Conservation (phyloP, 2,113 vertebrate species). For the Ictalurus furcatus region DNA sequence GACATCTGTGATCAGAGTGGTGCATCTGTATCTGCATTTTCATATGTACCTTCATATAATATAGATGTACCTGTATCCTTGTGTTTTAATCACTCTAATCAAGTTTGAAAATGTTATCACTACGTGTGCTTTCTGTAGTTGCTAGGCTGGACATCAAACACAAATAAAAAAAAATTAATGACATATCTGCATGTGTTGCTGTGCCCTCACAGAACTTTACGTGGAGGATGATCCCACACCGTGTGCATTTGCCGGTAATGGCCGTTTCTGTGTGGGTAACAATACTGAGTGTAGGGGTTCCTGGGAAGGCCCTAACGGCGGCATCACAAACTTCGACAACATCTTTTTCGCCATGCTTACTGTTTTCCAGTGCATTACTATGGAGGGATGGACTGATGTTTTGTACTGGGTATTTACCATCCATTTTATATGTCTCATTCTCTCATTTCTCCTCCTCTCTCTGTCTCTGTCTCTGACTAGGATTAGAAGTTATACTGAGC, state of each 20-base stretch:
- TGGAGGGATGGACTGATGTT: slow-evolving; percentile 92
- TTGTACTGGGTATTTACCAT: slow-evolving; percentile 82
- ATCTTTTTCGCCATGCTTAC: slow-evolving; percentile 94
- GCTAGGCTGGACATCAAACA: background rate
- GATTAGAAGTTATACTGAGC: background rate
- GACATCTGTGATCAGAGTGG: background rate
- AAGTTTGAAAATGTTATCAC: background rate
- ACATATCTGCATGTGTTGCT: background rate
- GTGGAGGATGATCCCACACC: slow-evolving; percentile 87
- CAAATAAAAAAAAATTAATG: background rate
- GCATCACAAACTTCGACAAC: slow-evolving; percentile 94
- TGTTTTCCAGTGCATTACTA: slow-evolving; percentile 90
- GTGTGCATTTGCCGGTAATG: slow-evolving; percentile 82
- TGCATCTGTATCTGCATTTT: background rate
- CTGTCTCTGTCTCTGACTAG: background rate
- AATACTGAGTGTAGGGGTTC: slow-evolving; percentile 80
- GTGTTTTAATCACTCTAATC: background rate
- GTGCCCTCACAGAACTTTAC: slow-evolving; percentile 67
- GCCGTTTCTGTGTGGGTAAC: slow-evolving; percentile 77
- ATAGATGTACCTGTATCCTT: background rate
- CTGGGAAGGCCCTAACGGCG: slow-evolving; percentile 89
- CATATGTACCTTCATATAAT: background rate
- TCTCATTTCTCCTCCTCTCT: background rate
- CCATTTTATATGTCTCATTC: background rate
- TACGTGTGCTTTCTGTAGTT: background rate